Percentiles rank a stretch among this genome's conserved stretches.
Evolutionary conservation across 2,113 vertebrate species (phyloP).

Genomic region (Dendrocopos noguchii): DNA sequence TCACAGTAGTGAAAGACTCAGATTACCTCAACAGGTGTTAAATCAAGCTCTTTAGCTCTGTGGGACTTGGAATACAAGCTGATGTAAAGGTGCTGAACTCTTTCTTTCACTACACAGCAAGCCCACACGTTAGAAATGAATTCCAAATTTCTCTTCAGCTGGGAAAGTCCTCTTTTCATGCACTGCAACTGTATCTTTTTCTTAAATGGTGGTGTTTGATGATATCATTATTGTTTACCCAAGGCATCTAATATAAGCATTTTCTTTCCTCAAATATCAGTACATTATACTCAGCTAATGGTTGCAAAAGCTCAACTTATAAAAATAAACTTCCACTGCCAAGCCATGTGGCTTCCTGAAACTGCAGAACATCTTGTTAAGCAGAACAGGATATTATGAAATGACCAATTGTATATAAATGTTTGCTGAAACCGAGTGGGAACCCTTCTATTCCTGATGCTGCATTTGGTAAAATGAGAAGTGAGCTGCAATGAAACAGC

Average conservation of each 20-base stretch:
- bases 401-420: constrained; percentile 30
- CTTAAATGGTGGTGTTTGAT: neutral
- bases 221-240: neutral
- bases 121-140: neutral
- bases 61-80: neutral
- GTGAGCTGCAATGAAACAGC: neutral
- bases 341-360: constrained; percentile 42
- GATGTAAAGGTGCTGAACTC: neutral
- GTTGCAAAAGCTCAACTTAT: constrained; percentile 27
- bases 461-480: neutral
- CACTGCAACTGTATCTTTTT: neutral
- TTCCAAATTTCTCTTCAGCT: neutral
- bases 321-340: constrained; percentile 33
- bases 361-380: constrained; percentile 46
- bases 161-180: neutral
- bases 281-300: neutral
- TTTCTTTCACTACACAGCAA: neutral
- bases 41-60: neutral
- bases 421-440: constrained; percentile 27
- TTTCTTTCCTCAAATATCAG: neutral
- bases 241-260: neutral
- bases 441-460: neutral
- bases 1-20: neutral
- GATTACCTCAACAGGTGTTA: neutral
- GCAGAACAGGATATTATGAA: constrained; percentile 39